A percentile compares a stretch with the other conserved stretches of the same genome.
Evolutionary conservation across 2,797 vertebrate species (phyloP).

Genomic region (Chanos chanos): DNA sequence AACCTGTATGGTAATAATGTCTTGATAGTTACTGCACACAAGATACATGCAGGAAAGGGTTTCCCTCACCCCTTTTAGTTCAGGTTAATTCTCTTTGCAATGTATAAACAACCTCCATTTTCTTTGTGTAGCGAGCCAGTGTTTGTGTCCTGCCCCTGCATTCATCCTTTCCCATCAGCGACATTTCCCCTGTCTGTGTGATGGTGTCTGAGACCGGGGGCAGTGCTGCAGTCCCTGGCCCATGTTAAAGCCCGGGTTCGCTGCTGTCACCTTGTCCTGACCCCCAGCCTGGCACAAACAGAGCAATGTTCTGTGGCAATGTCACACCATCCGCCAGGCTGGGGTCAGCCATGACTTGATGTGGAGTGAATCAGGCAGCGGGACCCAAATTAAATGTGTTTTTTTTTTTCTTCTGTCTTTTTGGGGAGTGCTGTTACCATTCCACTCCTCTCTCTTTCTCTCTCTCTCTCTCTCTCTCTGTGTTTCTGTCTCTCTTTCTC

Average conservation of each 20-base stretch:
- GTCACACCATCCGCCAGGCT: slow-evolving; percentile 57
- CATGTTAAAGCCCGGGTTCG: slow-evolving; percentile 64
- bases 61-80: slow-evolving; percentile 56
- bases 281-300: slow-evolving; percentile 62
- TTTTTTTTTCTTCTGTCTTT: slow-evolving; percentile 50
- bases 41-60: too few species aligned
- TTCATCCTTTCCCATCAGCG: slow-evolving; percentile 51
- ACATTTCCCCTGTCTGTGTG: slow-evolving; percentile 43
- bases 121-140: slow-evolving; percentile 55
- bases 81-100: slow-evolving; percentile 51
- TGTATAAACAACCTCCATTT: slow-evolving; percentile 60
- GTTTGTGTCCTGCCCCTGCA: slow-evolving; percentile 50
- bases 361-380: slow-evolving; percentile 73
- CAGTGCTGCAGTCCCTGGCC: slow-evolving; percentile 59
- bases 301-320: slow-evolving; percentile 61
- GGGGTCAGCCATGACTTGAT: slow-evolving; percentile 73
- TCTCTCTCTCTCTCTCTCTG: slow-evolving; percentile 20
- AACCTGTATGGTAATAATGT: too few species aligned
- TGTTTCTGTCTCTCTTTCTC: slow-evolving; percentile 17
- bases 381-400: slow-evolving; percentile 71
- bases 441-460: slow-evolving; percentile 30
- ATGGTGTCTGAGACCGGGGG: slow-evolving; percentile 58
- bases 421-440: slow-evolving; percentile 43
- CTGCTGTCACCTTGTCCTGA: slow-evolving; percentile 61
- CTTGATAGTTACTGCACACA: too few species aligned